Percentiles rank a stretch among this genome's conserved stretches.
Conservation (phyloP, 2,113 vertebrate species). For the Anhinga rufa region DNA sequence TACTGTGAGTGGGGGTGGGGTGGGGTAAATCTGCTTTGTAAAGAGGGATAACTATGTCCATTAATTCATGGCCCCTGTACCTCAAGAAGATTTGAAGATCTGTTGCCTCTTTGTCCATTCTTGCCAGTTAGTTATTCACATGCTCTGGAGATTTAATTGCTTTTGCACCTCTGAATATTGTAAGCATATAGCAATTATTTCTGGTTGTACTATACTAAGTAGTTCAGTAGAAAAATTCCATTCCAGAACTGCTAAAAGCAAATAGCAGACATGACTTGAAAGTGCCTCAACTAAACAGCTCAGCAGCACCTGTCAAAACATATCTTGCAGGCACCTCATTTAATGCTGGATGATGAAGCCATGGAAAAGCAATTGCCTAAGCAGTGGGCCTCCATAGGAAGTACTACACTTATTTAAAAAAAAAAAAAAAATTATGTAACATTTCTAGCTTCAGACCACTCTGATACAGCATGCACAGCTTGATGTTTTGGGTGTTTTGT, state of each 20-base stretch:
- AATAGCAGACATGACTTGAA: conserved; percentile 27
- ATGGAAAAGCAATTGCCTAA: conserved; percentile 14
- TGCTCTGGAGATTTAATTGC: not conserved
- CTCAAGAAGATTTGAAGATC: not conserved
- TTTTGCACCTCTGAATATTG: not conserved
- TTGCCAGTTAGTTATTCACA: not conserved
- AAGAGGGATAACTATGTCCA: not conserved
- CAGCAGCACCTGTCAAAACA: conserved; percentile 52
- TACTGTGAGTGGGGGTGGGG: not conserved
- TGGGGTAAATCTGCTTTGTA: not conserved
- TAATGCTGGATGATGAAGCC: conserved; percentile 18
- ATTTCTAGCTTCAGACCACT: not conserved
- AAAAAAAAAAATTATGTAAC: not conserved
- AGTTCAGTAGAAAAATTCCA: conserved; percentile 10
- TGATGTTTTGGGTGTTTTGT: not conserved
- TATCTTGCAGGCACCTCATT: not conserved
- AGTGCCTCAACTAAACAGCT: conserved; percentile 22
- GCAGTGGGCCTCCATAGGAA: not conserved
- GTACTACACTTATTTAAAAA: not conserved
- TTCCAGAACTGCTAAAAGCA: conserved; percentile 14
- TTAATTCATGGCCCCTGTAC: not conserved
- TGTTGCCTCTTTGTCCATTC: not conserved
- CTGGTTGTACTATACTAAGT: not conserved
- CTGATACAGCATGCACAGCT: not conserved
- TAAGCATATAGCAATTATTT: not conserved